phyloP scores from a whole-genome alignment of 1,140 invertebrate genomes.

The Drosophila kohkoa region DNA sequence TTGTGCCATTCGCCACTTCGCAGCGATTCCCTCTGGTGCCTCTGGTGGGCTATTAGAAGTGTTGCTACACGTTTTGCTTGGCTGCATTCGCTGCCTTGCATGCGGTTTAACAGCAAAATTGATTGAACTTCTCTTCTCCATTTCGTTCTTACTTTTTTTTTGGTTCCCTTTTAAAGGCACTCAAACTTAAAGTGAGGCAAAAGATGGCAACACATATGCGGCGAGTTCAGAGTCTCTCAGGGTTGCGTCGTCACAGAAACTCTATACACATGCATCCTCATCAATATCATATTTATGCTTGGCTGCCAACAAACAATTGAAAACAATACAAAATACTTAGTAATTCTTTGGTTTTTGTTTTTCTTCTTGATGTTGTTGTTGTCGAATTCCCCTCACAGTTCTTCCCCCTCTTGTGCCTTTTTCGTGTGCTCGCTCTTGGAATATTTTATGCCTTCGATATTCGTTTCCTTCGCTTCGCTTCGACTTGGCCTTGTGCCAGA shows the following conservation, averaged over 20 bases:
- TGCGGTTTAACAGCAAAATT: constrained; percentile 39
- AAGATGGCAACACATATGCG: constrained; percentile 14
- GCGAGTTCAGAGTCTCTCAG: constrained; percentile 10
- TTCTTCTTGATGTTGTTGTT: constrained; percentile 21
- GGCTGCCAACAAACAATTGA: constrained; percentile 80
- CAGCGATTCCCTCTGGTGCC: background rate
- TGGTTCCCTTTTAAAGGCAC: constrained; percentile 11
- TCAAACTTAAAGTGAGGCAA: constrained; percentile 22
- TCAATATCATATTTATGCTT: constrained; percentile 80
- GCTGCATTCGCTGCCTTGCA: constrained; percentile 39
- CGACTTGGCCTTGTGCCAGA: constrained; percentile 77
- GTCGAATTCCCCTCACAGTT: background rate
- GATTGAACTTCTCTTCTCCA: constrained; percentile 28
- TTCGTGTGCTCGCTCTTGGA: constrained; percentile 12
- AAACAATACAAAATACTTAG: constrained; percentile 81
- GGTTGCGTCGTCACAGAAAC: constrained; percentile 7
- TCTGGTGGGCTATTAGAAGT: constrained; percentile 45
- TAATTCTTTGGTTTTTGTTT: constrained; percentile 61
- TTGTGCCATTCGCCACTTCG: background rate
- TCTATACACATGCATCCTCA: constrained; percentile 54
- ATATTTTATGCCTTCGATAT: constrained; percentile 64
- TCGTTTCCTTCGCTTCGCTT: constrained; percentile 29
- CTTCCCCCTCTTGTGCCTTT: background rate
- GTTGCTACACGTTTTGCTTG: constrained; percentile 54
- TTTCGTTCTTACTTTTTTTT: background rate